These are phyloP conservation scores for Euglossa dilemma DNA, from an alignment of 1,140 invertebrate genomes.

Conservation along the genomic window DNA sequence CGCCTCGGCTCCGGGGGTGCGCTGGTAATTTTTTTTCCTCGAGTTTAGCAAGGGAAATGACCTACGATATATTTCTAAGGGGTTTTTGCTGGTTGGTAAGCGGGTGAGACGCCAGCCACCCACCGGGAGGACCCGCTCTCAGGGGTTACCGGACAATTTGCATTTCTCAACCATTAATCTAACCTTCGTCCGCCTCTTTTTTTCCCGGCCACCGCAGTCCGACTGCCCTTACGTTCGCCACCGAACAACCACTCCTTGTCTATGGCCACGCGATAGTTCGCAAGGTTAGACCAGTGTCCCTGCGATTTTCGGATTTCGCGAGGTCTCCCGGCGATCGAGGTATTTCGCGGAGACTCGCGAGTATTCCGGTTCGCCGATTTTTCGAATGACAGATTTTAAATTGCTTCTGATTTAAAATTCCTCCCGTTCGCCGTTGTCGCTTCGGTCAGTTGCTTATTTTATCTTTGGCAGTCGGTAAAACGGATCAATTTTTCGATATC, in stretches of 20 bases:
- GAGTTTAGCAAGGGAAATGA: slow-evolving; percentile 80
- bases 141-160: slow-evolving; percentile 76
- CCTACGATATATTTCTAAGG: slow-evolving; percentile 81
- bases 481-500: too few relatives aligned
- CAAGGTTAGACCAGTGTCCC: background rate
- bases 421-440: too few relatives aligned
- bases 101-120: slow-evolving; percentile 73
- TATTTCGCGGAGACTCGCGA: too few relatives aligned
- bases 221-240: slow-evolving; percentile 49
- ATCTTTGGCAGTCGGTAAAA: too few relatives aligned
- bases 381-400: too few relatives aligned
- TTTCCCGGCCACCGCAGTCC: slow-evolving; percentile 42
- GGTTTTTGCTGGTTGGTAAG: slow-evolving; percentile 73
- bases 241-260: slow-evolving; percentile 16
- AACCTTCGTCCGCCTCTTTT: slow-evolving; percentile 72
- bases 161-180: slow-evolving; percentile 81
- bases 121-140: slow-evolving; percentile 52
- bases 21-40: slow-evolving; percentile 74
- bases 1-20: slow-evolving; percentile 63
- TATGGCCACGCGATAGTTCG: too few relatives aligned
- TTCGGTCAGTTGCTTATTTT: too few relatives aligned
- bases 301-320: background rate
- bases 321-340: too few relatives aligned
- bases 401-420: too few relatives aligned
- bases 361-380: too few relatives aligned